Evolutionary conservation across 2,888 invertebrate genomes (phyloP).

Genomic region (Plagodis pulveraria): DNA sequence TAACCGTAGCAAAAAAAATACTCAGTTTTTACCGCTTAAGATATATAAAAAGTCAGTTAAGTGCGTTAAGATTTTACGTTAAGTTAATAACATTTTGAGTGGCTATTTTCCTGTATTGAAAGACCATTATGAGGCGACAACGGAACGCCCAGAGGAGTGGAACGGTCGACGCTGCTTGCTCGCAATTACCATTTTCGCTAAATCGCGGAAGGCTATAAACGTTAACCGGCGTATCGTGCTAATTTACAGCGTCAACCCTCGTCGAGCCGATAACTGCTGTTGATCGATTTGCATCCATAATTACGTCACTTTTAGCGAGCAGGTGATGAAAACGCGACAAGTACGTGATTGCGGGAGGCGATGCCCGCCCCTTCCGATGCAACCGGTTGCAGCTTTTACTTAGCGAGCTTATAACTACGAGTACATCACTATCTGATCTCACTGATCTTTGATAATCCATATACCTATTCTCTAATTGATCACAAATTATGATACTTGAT

Average conservation of each 20-base stretch:
- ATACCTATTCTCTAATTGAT: slow-evolving; percentile 25
- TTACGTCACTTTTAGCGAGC: slow-evolving; percentile 81
- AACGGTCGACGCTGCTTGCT: slow-evolving; percentile 41
- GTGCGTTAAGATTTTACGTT: slow-evolving; percentile 17
- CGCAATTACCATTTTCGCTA: slow-evolving; percentile 73
- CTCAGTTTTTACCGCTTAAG: slow-evolving; percentile 6
- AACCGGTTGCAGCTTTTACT: slow-evolving; percentile 74
- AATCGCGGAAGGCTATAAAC: slow-evolving; percentile 76
- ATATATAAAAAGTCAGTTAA: slow-evolving; percentile 10
- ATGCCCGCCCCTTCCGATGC: slow-evolving; percentile 72
- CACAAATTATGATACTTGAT: slow-evolving; percentile 15
- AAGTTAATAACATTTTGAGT: slow-evolving; percentile 22
- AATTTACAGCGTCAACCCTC: slow-evolving; percentile 80
- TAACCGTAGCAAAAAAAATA: slow-evolving; percentile 12
- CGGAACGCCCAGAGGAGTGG: slow-evolving; percentile 37
- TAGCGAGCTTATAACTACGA: slow-evolving; percentile 37
- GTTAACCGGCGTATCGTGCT: slow-evolving; percentile 77
- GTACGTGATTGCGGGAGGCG: slow-evolving; percentile 75
- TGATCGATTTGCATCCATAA: slow-evolving; percentile 84
- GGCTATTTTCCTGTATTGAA: slow-evolving; percentile 30
- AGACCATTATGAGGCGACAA: slow-evolving; percentile 35
- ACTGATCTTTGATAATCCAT: no score
- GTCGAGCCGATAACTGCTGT: slow-evolving; percentile 76
- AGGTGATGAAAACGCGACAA: slow-evolving; percentile 84
- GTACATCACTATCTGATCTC: slow-evolving; percentile 35